phyloP scores from a whole-genome alignment of 2,888 invertebrate genomes.

The Noctua fimbriata region DNA sequence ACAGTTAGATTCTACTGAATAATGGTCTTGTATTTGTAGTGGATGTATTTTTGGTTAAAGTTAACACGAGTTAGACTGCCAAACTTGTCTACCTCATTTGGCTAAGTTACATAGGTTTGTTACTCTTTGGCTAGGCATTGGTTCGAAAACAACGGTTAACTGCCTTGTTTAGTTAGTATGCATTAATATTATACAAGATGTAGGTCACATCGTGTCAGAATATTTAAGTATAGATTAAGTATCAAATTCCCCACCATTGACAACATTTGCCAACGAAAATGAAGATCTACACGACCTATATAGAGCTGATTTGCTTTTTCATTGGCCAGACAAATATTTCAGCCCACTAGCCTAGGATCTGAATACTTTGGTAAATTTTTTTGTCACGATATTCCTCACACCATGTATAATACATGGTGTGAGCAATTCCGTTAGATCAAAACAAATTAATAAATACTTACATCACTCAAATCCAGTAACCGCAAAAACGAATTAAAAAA shows the following conservation, averaged over 20 bases:
- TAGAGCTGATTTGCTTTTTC: neutral
- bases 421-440: neutral
- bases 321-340: neutral
- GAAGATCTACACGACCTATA: neutral
- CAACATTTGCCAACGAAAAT: neutral
- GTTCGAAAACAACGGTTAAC: neutral
- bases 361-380: neutral
- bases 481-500: slow-evolving; percentile 13
- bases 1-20: neutral
- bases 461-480: neutral
- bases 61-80: neutral
- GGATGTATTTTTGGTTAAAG: neutral
- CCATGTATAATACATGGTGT: neutral
- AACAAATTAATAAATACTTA: neutral
- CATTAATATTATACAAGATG: neutral
- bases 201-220: neutral
- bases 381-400: neutral
- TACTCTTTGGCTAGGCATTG: neutral
- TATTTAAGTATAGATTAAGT: neutral
- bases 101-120: neutral
- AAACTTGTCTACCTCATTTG: neutral
- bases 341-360: neutral
- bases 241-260: neutral
- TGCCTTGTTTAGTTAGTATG: neutral
- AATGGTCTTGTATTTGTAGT: neutral